Evolutionary conservation across 2,113 vertebrate species (phyloP), one percentile per base, ranked within the genome.

Genomic region (Pitta sordida): DNA sequence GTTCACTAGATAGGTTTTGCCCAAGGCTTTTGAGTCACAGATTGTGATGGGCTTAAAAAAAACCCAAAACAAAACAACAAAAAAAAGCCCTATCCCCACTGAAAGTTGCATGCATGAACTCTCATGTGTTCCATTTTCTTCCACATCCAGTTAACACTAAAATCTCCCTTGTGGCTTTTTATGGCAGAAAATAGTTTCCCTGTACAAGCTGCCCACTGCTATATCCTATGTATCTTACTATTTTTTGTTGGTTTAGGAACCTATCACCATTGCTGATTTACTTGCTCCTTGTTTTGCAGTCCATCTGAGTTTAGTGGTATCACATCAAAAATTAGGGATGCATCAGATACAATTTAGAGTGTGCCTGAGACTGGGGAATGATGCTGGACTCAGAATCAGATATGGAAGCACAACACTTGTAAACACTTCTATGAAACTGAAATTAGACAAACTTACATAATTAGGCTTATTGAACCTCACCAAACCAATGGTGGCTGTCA

Each of bases 81-180:
- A 32, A 44, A 13, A 56, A 62, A 36, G 41, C 46, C 69, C 23
- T n/a, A 6, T 89, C 77, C 76, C 92, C 79, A 48, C 43, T 74
- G 69, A 30, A 85, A 77, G 36, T 76, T 82, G 53, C 46, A 51
- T 91, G 95, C 92, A 62, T 80, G 58, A 92, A 88, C 83, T 95
- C 90, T 70, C 27, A 1, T 64, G 48, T 81, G 86, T 90, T 91
- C 93, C 84, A 64, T 90, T 96, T 95, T 90, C 76, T 63, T 93
- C 84, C 63, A 82, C 58, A 70, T 87, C 21, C 75, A 80, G 90
- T 95, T 88, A 94, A 86, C 78, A 52, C 90, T 86, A 86, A 91
- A 95, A 91, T 91, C 81, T 78, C 86, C 90, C 85, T 58, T 49
- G 69, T 85, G 69, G 44, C 36, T 83, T 56, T 86, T 89, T 64